Percentiles rank a stretch among this genome's conserved stretches.
These are phyloP conservation scores for Meteorus colon DNA, from an alignment of 2,888 invertebrate species.

Conservation along the genomic window DNA sequence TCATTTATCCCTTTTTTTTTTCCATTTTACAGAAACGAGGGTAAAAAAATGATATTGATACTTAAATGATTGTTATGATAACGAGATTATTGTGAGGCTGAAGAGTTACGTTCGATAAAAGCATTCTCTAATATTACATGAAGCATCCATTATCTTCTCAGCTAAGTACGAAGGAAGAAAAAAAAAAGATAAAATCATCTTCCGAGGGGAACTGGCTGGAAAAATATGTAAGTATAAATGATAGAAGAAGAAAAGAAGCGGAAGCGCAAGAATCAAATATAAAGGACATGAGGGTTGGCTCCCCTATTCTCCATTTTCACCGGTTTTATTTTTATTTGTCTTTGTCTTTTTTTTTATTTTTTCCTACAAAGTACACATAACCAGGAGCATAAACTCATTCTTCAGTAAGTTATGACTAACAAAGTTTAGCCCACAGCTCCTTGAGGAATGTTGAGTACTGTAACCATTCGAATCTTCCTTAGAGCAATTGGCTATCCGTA, in stretches of 20 bases:
- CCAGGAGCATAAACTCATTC: slow-evolving; percentile 38
- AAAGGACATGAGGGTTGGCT: slow-evolving; percentile 20
- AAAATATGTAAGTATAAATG: neutral
- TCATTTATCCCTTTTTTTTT: too few relatives aligned
- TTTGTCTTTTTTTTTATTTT: neutral
- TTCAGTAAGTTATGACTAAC: slow-evolving; percentile 44
- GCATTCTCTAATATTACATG: slow-evolving; percentile 20
- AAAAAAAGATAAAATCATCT: slow-evolving; percentile 20
- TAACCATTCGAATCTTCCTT: slow-evolving; percentile 34
- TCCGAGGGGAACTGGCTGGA: neutral
- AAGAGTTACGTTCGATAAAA: slow-evolving; percentile 26
- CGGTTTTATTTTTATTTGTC: slow-evolving; percentile 16
- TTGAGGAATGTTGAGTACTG: slow-evolving; percentile 32
- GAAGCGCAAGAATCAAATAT: slow-evolving; percentile 5
- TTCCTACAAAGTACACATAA: neutral
- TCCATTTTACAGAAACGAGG: neutral
- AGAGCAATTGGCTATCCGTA: neutral
- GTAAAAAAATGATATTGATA: neutral
- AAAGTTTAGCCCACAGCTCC: slow-evolving; percentile 40
- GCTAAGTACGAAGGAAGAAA: slow-evolving; percentile 12
- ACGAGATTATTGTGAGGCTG: neutral
- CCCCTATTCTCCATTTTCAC: slow-evolving; percentile 2
- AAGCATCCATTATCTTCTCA: slow-evolving; percentile 30
- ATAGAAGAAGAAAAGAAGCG: slow-evolving; percentile 6
- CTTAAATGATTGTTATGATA: neutral